A percentile compares a stretch with the other conserved stretches of the same genome.
phyloP scores from a whole-genome alignment of 92 coral and sea anemone species.

The Desmophyllum pertusum region DNA sequence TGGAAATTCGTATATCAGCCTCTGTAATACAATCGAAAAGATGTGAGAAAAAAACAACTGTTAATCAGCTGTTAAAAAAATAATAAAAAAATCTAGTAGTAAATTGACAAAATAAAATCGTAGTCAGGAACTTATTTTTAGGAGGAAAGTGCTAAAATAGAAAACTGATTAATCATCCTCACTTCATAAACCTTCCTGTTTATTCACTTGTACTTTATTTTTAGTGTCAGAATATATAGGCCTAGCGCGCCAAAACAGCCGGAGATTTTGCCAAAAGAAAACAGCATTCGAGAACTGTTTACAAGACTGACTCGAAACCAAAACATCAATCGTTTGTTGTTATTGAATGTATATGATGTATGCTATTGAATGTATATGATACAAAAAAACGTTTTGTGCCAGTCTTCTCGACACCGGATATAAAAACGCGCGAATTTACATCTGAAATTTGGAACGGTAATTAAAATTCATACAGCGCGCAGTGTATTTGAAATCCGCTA shows the following conservation, averaged over 20 bases:
- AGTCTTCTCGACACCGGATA: background rate
- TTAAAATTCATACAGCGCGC: too few relatives aligned
- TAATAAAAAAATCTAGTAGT: background rate
- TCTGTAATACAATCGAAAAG: background rate
- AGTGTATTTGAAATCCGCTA: too few relatives aligned
- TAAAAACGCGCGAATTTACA: background rate
- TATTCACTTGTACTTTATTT: background rate
- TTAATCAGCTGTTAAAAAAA: background rate
- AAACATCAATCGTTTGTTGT: too few relatives aligned
- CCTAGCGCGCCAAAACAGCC: background rate
- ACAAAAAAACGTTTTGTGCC: too few relatives aligned
- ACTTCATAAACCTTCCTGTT: background rate
- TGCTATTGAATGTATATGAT: too few relatives aligned
- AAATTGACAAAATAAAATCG: background rate
- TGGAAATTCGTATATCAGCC: too few relatives aligned
- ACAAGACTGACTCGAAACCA: too few relatives aligned
- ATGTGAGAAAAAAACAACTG: background rate
- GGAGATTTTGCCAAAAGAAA: background rate
- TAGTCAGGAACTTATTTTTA: background rate
- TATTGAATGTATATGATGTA: too few relatives aligned
- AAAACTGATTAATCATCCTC: background rate
- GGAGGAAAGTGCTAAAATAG: background rate
- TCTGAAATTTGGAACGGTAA: too few relatives aligned
- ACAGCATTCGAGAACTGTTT: background rate
- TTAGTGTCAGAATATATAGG: background rate